Evolutionary conservation across 2,113 vertebrate species (phyloP).

Genomic region (Oncorhynchus clarkii): DNA sequence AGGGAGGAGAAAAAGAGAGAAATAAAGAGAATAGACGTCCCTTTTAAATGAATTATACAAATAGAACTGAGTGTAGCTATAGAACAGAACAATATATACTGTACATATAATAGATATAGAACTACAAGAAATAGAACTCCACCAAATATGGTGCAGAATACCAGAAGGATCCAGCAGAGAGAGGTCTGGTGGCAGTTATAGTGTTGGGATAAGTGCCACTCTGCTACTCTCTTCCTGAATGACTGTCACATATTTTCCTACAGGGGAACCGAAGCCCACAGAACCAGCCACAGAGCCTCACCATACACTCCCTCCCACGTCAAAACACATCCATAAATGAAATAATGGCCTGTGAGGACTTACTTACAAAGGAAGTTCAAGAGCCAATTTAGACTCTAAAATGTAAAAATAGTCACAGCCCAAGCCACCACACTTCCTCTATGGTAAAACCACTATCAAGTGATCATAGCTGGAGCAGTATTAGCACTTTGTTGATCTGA

Average conservation of each 20-base stretch:
- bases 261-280: conserved; percentile 22
- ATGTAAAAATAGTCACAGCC: not conserved
- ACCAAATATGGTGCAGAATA: not conserved
- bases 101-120: not conserved
- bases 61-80: too few species aligned
- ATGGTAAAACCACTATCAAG: not conserved
- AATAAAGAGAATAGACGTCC: not conserved
- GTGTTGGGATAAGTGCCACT: conserved; percentile 11
- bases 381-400: not conserved
- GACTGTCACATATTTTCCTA: conserved; percentile 26
- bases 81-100: not conserved
- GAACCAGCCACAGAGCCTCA: not conserved
- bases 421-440: not conserved
- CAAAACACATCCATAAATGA: not conserved
- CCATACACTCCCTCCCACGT: not conserved
- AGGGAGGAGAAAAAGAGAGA: conserved; percentile 9
- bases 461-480: not conserved
- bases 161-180: not conserved
- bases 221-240: conserved; percentile 7
- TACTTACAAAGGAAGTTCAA: not conserved
- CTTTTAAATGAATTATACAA: too few species aligned
- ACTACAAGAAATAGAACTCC: not conserved
- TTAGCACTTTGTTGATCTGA: not conserved
- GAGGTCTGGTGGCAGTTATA: not conserved
- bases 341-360: not conserved